Conservation (phyloP, 2,888 invertebrate genomes). For the Exephanes ischioxanthus region DNA sequence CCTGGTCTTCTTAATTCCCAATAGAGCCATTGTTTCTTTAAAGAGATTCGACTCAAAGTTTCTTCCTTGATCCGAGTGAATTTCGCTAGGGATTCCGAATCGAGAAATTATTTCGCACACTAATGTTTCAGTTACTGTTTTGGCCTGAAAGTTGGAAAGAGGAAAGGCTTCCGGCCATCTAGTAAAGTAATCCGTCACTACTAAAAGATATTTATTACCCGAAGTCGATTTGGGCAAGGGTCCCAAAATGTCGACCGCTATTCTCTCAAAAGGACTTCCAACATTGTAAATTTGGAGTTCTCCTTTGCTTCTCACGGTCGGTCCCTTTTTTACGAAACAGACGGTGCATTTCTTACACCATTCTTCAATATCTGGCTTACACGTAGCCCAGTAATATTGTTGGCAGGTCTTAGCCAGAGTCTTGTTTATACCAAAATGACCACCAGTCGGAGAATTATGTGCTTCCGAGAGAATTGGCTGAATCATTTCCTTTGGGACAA, state of each 20-base stretch:
- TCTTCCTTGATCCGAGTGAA: slow-evolving; percentile 73
- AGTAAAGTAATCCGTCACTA: slow-evolving; percentile 72
- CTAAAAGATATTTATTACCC: slow-evolving; percentile 73
- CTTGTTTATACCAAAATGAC: slow-evolving; percentile 74
- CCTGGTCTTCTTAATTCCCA: slow-evolving; percentile 73
- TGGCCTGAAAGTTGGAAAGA: slow-evolving; percentile 75
- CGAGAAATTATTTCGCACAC: slow-evolving; percentile 68
- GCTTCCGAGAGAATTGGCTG: slow-evolving; percentile 62
- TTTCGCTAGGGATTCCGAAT: slow-evolving; percentile 67
- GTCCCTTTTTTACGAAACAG: slow-evolving; percentile 71
- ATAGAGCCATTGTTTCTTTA: slow-evolving; percentile 68
- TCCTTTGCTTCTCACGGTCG: slow-evolving; percentile 49
- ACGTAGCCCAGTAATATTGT: slow-evolving; percentile 71
- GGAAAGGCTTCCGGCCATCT: slow-evolving; percentile 76
- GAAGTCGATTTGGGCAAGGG: slow-evolving; percentile 67
- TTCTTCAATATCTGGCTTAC: slow-evolving; percentile 65
- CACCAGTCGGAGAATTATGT: slow-evolving; percentile 71
- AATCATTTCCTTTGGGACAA: slow-evolving; percentile 54
- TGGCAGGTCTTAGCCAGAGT: slow-evolving; percentile 71
- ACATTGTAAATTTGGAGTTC: slow-evolving; percentile 69
- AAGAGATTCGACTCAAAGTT: slow-evolving; percentile 75
- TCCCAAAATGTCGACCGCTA: slow-evolving; percentile 71
- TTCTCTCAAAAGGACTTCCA: slow-evolving; percentile 66
- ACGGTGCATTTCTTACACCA: slow-evolving; percentile 71
- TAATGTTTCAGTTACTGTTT: slow-evolving; percentile 74